These are phyloP conservation scores for Bathynomus jamesi DNA, from an alignment of 1,140 invertebrate genomes.

Conservation along the genomic window DNA sequence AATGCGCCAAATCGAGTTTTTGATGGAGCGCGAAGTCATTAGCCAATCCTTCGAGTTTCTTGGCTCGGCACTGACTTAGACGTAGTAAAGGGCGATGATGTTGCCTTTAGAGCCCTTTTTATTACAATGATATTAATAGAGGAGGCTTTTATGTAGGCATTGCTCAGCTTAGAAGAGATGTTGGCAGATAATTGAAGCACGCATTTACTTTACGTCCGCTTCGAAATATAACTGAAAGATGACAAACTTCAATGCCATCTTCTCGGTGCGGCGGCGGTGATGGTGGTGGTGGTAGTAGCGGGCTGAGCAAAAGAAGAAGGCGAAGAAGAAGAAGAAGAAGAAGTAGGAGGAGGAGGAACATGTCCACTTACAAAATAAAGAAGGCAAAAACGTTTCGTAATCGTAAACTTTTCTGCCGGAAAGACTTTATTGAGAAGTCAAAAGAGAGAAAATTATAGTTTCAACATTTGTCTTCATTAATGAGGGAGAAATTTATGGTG, in stretches of 20 bases:
- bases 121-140: background rate
- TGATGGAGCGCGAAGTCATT: constrained; percentile 36
- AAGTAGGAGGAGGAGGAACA: background rate
- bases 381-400: background rate
- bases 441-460: background rate
- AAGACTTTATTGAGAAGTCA: background rate
- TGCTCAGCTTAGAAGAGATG: background rate
- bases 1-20: constrained; percentile 36
- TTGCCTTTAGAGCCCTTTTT: background rate
- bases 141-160: background rate
- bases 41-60: constrained; percentile 22
- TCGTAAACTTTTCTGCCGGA: background rate
- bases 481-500: background rate
- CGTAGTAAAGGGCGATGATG: background rate
- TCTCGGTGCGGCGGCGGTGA: no score
- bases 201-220: background rate
- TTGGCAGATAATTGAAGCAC: background rate
- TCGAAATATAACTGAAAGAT: background rate
- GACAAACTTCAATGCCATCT: background rate
- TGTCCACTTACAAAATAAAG: background rate
- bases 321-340: background rate
- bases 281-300: no score
- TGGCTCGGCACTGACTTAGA: constrained; percentile 16
- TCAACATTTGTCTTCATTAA: background rate
- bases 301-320: background rate